Evolutionary conservation across 2,797 vertebrate genomes (phyloP).

Genomic region (Acipenser ruthenus): DNA sequence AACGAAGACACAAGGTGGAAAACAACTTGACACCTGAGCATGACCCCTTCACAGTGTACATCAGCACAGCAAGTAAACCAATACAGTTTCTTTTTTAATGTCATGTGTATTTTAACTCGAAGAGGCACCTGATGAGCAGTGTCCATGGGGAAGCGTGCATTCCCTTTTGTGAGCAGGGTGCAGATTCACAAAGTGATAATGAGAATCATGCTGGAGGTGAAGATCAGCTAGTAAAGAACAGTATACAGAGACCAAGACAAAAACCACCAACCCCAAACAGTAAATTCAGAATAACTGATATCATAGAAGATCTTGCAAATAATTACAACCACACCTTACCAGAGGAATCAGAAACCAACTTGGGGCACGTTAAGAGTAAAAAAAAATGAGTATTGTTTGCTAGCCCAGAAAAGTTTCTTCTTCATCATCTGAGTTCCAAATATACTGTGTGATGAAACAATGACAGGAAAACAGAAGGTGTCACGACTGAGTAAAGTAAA

Average conservation of each 20-base stretch:
- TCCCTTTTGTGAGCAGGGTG: background rate
- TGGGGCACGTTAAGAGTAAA: too few relatives aligned
- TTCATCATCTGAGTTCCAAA: background rate
- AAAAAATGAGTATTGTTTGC: too few relatives aligned
- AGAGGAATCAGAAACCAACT: too few relatives aligned
- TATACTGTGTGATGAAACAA: background rate
- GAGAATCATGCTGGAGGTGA: conserved; percentile 1
- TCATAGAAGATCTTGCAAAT: too few relatives aligned
- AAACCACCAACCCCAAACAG: too few relatives aligned
- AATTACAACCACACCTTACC: too few relatives aligned
- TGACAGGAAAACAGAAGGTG: background rate
- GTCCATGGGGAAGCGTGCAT: background rate
- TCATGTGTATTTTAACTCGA: conserved; percentile 1
- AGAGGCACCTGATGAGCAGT: background rate
- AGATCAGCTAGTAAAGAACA: background rate
- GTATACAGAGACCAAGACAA: too few relatives aligned
- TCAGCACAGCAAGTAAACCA: too few relatives aligned
- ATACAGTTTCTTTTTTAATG: too few relatives aligned
- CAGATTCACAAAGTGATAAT: background rate
- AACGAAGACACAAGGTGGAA: background rate
- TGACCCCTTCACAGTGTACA: background rate
- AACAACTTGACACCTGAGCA: background rate
- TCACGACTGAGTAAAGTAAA: conserved; percentile 18
- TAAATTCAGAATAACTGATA: too few relatives aligned
- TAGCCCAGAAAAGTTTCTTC: too few relatives aligned